phyloP scores from a whole-genome alignment of 2,797 vertebrate genomes.

The Lagocephalus sceleratus region DNA sequence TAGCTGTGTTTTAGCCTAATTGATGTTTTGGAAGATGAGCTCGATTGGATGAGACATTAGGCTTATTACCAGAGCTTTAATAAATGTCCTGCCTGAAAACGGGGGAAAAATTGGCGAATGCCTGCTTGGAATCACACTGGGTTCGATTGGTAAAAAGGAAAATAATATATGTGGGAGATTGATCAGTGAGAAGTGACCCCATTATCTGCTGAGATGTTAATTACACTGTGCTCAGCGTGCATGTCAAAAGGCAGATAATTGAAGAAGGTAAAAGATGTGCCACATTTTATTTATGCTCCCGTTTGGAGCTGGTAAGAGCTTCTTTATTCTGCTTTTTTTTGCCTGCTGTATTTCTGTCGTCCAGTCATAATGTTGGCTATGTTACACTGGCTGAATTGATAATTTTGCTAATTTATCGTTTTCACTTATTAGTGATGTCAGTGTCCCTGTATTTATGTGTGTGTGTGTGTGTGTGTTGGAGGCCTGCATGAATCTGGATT shows the following conservation, averaged over 20 bases:
- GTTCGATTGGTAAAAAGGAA: conserved; percentile 69
- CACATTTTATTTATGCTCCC: conserved; percentile 80
- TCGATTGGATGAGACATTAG: conserved; percentile 66
- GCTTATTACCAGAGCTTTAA: conserved; percentile 60
- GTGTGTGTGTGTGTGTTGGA: conserved; percentile 16
- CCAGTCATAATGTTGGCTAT: conserved; percentile 31
- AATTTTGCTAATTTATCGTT: conserved; percentile 61
- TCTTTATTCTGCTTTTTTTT: conserved; percentile 33
- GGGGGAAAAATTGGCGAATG: conserved; percentile 38
- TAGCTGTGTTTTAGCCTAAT: conserved; percentile 45
- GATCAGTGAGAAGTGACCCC: conserved; percentile 82
- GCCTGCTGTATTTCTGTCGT: conserved; percentile 68
- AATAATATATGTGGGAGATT: conserved; percentile 83
- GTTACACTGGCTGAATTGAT: conserved; percentile 68
- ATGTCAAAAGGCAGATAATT: conserved; percentile 84
- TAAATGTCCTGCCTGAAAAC: conserved; percentile 44
- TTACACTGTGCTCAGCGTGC: conserved; percentile 80
- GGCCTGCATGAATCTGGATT: conserved; percentile 2
- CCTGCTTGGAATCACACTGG: conserved; percentile 60
- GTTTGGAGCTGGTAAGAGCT: conserved; percentile 60
- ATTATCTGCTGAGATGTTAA: conserved; percentile 85
- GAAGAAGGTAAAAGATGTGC: conserved; percentile 81
- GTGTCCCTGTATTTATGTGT: conserved; percentile 5
- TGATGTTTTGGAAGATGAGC: conserved; percentile 64
- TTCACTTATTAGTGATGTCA: conserved; percentile 4